Evolutionary conservation across 1,140 invertebrate species (phyloP).

Genomic region (Bilobella aurantiaca): DNA sequence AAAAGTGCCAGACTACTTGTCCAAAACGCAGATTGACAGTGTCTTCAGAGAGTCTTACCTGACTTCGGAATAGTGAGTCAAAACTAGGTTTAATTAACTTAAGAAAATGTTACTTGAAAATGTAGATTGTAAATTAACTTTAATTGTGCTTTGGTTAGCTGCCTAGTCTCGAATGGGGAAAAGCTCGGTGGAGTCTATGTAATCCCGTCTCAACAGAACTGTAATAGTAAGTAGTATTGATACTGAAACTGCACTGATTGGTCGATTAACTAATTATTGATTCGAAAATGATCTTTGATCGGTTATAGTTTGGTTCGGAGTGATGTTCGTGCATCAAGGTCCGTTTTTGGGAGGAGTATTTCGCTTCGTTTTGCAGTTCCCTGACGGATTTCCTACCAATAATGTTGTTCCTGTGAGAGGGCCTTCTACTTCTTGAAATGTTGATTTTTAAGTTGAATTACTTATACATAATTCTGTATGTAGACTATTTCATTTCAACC

Average conservation of each 20-base stretch:
- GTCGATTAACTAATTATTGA: neutral
- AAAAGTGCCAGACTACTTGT: neutral
- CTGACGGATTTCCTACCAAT: conserved; percentile 76
- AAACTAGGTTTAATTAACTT: neutral
- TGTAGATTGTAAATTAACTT: neutral
- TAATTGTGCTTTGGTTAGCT: conserved; percentile 45
- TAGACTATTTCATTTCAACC: conserved; percentile 76
- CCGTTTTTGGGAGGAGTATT: conserved; percentile 79
- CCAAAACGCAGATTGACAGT: neutral
- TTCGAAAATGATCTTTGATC: conserved; percentile 1
- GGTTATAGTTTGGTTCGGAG: conserved; percentile 79
- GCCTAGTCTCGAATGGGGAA: conserved; percentile 72
- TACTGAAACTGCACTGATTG: conserved; percentile 9
- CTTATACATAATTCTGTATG: too few species aligned
- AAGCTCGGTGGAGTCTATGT: conserved; percentile 79
- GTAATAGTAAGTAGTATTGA: conserved; percentile 41
- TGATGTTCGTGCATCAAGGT: conserved; percentile 78
- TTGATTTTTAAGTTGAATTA: conserved; percentile 28
- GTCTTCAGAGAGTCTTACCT: conserved; percentile 60
- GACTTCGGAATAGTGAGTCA: conserved; percentile 63
- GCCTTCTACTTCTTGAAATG: conserved; percentile 15
- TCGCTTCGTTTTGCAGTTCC: conserved; percentile 72
- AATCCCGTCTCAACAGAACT: conserved; percentile 68
- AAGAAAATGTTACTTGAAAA: conserved; percentile 6
- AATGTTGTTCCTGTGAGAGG: conserved; percentile 52